Base-by-base conservation (phyloP, 2,888 invertebrate genomes). In the Pasiphila rectangulata region DNA sequence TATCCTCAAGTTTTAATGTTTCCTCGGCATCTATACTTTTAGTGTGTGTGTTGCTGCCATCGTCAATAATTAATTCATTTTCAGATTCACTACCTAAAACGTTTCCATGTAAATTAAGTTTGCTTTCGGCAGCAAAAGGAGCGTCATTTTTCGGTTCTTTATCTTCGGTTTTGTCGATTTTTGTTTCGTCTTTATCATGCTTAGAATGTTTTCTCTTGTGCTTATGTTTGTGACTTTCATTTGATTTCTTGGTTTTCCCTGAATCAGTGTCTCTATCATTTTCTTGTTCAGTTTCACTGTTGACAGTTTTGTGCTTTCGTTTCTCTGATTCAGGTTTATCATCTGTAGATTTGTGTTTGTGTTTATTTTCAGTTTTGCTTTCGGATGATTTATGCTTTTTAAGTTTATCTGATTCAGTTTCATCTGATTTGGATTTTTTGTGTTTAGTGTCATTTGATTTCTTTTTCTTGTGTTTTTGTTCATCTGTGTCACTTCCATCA, bases 51-150 rank as follows among this genome's bases (percentile, higher is more conserved):
- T 66, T 65, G 24, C 35, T 54, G 27, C 63, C 64, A 40, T 75
- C 69, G 50, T 82, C 82, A 27, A 80, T 81, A 4, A 82, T 65
- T 42, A 83, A 63, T 45, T 76, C 75, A 49, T 71, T 76, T 56
- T 82, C 83, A 36, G 75, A 75, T 21, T 77, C 79, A 51, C 64
- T 72, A 21, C 73, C 75, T 23, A 70, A 69, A 19, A 54, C 10
- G 37, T 63, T 54, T 15, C 51, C 55, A 51, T 57, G 59, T 25
- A 62, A 40, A 1, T 55, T 46, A 9, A 43, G 41, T 44, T 59
- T 53, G 15, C 40, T 54, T 41, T 41, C 43, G 5, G 44, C 40
- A 5, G 44, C 41, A 37, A 36, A n/a, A 20, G 32, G 41, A 9
- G 30, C 53, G 46, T 52, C 21, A 13, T 12, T 56, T 45, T 51